Evolutionary conservation across 2,113 vertebrate genomes (phyloP).

Genomic region (Turdus rufiventris): DNA sequence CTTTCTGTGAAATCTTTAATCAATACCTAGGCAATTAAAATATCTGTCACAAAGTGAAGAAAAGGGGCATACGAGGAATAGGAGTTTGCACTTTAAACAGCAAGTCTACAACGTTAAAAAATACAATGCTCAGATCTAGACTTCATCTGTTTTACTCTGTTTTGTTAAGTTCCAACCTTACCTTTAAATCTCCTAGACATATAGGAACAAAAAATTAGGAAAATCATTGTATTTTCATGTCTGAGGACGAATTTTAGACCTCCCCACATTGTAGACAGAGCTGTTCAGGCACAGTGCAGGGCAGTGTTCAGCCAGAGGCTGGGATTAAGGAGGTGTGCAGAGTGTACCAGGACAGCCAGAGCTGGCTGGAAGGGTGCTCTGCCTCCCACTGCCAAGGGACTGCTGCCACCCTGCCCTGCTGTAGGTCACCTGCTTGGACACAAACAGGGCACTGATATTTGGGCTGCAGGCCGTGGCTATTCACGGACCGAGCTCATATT

Average conservation of each 20-base stretch:
- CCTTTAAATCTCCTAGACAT: neutral
- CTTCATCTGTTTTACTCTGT: neutral
- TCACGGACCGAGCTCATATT: conserved; percentile 25
- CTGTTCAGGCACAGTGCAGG: neutral
- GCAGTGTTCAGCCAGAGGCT: neutral
- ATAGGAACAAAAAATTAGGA: neutral
- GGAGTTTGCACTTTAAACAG: neutral
- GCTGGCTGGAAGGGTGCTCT: neutral
- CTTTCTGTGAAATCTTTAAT: neutral
- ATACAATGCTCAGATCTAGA: neutral
- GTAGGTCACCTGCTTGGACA: neutral
- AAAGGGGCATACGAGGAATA: neutral
- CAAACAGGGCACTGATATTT: neutral
- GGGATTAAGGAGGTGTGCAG: neutral
- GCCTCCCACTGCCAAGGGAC: neutral
- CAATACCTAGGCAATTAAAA: neutral
- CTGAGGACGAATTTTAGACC: neutral
- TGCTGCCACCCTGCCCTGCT: neutral
- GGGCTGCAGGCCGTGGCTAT: conserved; percentile 16
- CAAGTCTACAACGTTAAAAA: neutral
- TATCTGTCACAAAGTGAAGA: neutral
- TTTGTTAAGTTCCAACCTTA: neutral
- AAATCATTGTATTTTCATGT: neutral
- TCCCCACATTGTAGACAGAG: neutral
- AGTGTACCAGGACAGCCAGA: neutral